Conservation (phyloP, 2,797 vertebrate species). For the Sebastes steindachneri region DNA sequence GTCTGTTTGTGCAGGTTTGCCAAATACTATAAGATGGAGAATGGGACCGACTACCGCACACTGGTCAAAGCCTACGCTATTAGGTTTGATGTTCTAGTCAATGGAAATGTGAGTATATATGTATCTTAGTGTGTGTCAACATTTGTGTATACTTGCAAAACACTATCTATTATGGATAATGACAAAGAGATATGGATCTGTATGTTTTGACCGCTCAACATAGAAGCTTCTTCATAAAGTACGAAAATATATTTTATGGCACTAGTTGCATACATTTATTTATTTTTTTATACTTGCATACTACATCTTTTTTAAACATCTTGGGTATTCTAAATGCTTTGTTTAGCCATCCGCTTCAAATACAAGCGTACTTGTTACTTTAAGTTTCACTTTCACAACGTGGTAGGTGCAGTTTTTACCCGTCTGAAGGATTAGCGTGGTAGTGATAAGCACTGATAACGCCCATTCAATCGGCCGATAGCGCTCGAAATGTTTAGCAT, state of each 20-base stretch:
- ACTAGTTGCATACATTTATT: background rate
- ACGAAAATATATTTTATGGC: background rate
- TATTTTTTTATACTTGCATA: background rate
- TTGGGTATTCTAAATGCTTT: background rate
- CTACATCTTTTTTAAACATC: background rate
- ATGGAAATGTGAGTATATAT: constrained; percentile 87
- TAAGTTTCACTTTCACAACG: background rate
- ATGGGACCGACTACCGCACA: constrained; percentile 92
- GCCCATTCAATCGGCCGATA: background rate
- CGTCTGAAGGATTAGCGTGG: background rate
- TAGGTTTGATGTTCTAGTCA: constrained; percentile 94
- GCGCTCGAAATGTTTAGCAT: background rate
- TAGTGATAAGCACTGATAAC: background rate
- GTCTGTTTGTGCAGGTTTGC: constrained; percentile 84
- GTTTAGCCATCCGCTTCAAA: background rate
- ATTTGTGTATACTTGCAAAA: background rate
- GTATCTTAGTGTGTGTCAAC: background rate
- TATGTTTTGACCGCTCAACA: background rate
- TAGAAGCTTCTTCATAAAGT: background rate
- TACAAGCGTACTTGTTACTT: background rate
- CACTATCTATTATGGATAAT: background rate
- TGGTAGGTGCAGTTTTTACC: background rate
- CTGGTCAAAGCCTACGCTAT: constrained; percentile 93
- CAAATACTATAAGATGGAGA: constrained; percentile 89
- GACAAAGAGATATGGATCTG: background rate